phyloP scores from a whole-genome alignment of 2,888 invertebrate genomes.

The Eupithecia tripunctaria region DNA sequence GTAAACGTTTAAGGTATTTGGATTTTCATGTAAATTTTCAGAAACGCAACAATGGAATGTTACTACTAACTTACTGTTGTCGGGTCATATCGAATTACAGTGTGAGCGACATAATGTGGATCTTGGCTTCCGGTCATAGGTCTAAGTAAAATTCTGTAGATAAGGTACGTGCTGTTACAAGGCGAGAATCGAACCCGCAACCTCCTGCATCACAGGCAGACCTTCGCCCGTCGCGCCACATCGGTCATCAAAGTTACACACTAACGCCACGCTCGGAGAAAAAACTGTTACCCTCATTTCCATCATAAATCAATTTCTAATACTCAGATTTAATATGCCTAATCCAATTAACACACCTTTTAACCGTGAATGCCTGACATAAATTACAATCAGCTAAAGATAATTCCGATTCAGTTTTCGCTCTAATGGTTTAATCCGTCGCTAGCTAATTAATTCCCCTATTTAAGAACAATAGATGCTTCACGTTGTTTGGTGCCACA shows the following conservation, averaged over 20 bases:
- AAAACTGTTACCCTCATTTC: not conserved
- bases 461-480: constrained; percentile 39
- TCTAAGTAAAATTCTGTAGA: no score
- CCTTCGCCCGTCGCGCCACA: no score
- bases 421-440: constrained; percentile 40
- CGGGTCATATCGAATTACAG: not conserved
- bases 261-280: not conserved
- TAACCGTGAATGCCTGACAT: constrained; percentile 13
- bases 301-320: not conserved
- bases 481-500: no score
- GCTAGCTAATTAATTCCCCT: constrained; percentile 39
- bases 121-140: not conserved
- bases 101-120: not conserved
- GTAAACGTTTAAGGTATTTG: not conserved
- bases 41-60: constrained; percentile 3
- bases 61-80: not conserved
- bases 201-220: no score
- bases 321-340: not conserved
- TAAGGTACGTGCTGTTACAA: no score
- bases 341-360: constrained; percentile 16
- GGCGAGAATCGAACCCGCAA: no score
- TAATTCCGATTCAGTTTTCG: constrained; percentile 35
- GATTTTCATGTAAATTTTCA: constrained; percentile 1
- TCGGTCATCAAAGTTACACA: not conserved
- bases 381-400: constrained; percentile 2